These are phyloP conservation scores for Julus scandinavius DNA, from an alignment of 2,888 invertebrate species.

Conservation along the genomic window DNA sequence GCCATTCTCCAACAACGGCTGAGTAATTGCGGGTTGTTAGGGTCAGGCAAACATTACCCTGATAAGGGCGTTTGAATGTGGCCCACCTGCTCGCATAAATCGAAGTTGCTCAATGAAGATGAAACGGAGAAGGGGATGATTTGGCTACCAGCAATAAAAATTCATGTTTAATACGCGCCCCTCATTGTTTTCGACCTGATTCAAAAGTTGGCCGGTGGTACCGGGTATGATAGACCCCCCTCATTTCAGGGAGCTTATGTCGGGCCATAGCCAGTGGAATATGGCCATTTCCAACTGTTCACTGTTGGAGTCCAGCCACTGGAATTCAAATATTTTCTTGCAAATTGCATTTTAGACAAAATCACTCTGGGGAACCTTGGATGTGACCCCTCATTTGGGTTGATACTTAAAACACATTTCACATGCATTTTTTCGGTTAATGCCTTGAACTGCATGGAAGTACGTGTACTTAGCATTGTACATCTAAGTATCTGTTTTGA, in stretches of 20 bases:
- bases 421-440: not conserved
- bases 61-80: slow-evolving; percentile 5
- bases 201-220: not conserved
- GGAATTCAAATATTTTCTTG: not conserved
- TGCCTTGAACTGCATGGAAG: too few relatives aligned
- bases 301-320: slow-evolving; percentile 14
- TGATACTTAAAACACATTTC: not conserved
- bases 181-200: not conserved
- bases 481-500: too few relatives aligned
- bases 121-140: slow-evolving; percentile 13
- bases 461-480: too few relatives aligned
- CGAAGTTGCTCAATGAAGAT: slow-evolving; percentile 15
- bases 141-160: slow-evolving; percentile 11
- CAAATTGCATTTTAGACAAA: not conserved
- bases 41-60: not conserved
- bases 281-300: slow-evolving; percentile 11
- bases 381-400: not conserved
- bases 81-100: slow-evolving; percentile 28
- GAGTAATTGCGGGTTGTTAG: slow-evolving; percentile 38
- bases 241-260: not conserved
- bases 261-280: not conserved
- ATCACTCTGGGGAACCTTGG: not conserved
- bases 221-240: not conserved
- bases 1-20: not conserved
- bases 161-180: slow-evolving; percentile 23